A percentile compares a stretch with the other conserved stretches of the same genome.
Evolutionary conservation across 2,797 vertebrate species (phyloP).

Genomic region (Oophaga sylvatica): DNA sequence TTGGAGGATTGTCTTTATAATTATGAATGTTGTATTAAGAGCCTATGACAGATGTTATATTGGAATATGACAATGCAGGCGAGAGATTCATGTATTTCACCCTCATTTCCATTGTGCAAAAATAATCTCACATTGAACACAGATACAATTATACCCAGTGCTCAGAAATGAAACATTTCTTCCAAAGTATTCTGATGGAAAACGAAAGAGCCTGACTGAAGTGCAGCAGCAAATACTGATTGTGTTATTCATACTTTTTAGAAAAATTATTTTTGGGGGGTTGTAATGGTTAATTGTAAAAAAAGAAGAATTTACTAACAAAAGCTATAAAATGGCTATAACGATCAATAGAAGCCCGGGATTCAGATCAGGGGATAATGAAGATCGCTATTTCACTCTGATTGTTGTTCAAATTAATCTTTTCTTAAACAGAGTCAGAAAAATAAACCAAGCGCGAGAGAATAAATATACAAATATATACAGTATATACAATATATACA

Average conservation of each 20-base stretch:
- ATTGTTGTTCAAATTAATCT: conserved; percentile 10
- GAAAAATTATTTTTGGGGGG: neutral
- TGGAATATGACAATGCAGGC: conserved; percentile 46
- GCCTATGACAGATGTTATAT: conserved; percentile 52
- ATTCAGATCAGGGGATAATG: neutral
- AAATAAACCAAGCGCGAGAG: neutral
- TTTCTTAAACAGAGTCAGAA: neutral
- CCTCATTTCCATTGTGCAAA: conserved; percentile 47
- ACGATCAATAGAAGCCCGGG: neutral
- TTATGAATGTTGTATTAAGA: conserved; percentile 59
- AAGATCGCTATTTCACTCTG: neutral
- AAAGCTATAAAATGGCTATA: neutral
- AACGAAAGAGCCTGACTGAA: neutral
- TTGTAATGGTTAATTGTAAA: neutral
- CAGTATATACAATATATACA: neutral
- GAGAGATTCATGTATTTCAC: conserved; percentile 29
- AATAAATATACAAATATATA: conserved; percentile 35
- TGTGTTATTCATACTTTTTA: neutral
- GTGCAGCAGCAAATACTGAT: neutral
- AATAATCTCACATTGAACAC: conserved; percentile 27
- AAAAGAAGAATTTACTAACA: neutral
- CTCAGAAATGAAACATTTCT: conserved; percentile 22
- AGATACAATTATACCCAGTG: conserved; percentile 34
- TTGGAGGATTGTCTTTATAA: conserved; percentile 52
- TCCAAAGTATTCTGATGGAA: neutral